Conservation (phyloP, 1,140 invertebrate genomes). For the Atta texana region DNA sequence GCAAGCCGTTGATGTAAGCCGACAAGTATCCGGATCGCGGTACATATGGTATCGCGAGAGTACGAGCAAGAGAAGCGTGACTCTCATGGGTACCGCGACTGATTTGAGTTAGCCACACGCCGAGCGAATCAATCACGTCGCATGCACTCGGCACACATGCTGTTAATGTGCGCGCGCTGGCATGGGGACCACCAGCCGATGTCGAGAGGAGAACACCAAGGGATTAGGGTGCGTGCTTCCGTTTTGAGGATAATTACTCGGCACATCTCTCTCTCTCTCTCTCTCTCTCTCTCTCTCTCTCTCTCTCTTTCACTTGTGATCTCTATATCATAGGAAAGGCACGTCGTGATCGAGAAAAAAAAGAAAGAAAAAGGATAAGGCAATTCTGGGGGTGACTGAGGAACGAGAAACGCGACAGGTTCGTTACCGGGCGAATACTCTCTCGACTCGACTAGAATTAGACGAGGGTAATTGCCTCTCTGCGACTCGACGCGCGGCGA, state of each 20-base stretch:
- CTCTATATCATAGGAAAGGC: conserved; percentile 8
- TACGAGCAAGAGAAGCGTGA: conserved; percentile 11
- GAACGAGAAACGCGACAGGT: conserved; percentile 54
- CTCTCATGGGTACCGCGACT: conserved; percentile 63
- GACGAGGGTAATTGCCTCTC: conserved; percentile 51
- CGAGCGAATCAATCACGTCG: conserved; percentile 83
- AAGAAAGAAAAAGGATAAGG: neutral
- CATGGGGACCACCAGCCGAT: conserved; percentile 76
- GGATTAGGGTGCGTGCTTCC: conserved; percentile 78
- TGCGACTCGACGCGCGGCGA: conserved; percentile 42
- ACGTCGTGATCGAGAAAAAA: conserved; percentile 14
- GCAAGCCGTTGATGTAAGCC: conserved; percentile 33
- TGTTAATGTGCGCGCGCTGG: conserved; percentile 79
- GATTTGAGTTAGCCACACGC: conserved; percentile 80
- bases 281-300: neutral
- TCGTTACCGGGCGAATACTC: conserved; percentile 52
- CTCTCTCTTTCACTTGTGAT: conserved; percentile 26
- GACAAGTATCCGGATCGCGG: conserved; percentile 26
- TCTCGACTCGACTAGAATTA: conserved; percentile 48
- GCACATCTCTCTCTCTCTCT: neutral
- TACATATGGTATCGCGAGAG: conserved; percentile 6
- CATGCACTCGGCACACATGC: conserved; percentile 83
- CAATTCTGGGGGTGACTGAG: conserved; percentile 1
- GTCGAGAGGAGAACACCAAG: conserved; percentile 64
- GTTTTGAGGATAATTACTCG: conserved; percentile 80